A percentile compares a stretch with the other conserved stretches of the same genome.
These are phyloP conservation scores for Cichlasoma orientale DNA, from an alignment of 2,797 vertebrate genomes.

Conservation along the genomic window DNA sequence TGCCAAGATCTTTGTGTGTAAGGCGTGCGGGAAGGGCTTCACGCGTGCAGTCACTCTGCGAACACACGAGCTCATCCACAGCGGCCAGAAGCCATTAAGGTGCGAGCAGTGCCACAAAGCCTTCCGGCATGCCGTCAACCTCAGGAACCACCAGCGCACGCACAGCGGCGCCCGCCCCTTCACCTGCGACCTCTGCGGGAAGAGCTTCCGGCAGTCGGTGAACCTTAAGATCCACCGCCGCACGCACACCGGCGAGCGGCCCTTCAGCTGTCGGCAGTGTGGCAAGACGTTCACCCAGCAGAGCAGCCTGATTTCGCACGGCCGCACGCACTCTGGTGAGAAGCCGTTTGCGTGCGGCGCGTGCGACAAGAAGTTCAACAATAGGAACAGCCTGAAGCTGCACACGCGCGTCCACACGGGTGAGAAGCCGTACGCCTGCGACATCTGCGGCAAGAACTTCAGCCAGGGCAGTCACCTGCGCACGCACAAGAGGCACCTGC, in stretches of 20 bases:
- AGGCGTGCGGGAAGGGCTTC: constrained; percentile 78
- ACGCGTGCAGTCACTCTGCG: constrained; percentile 76
- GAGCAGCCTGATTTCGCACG: constrained; percentile 79
- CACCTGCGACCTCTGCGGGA: constrained; percentile 76
- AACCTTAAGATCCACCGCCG: constrained; percentile 82
- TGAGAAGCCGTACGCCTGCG: constrained; percentile 79
- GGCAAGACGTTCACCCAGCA: constrained; percentile 83
- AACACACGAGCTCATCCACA: constrained; percentile 80
- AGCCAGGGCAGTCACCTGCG: constrained; percentile 76
- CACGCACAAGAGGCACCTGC: constrained; percentile 77
- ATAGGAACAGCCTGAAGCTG: constrained; percentile 81
- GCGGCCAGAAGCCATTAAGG: constrained; percentile 75
- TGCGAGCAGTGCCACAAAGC: constrained; percentile 76
- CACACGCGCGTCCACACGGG: constrained; percentile 80
- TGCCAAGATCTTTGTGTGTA: constrained; percentile 73
- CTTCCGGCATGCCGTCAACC: constrained; percentile 79
- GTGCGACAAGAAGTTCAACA: constrained; percentile 82
- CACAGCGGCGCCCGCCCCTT: constrained; percentile 78
- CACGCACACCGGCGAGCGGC: constrained; percentile 82
- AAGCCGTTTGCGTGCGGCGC: constrained; percentile 71
- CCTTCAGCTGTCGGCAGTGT: constrained; percentile 76
- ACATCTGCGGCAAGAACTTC: constrained; percentile 77
- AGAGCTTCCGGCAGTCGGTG: constrained; percentile 77
- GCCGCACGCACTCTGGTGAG: constrained; percentile 76
- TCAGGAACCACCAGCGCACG: constrained; percentile 78